Evolutionary conservation across 1,140 invertebrate species (phyloP), one percentile per base, ranked within the genome.

Genomic region (Adelges cooleyi): DNA sequence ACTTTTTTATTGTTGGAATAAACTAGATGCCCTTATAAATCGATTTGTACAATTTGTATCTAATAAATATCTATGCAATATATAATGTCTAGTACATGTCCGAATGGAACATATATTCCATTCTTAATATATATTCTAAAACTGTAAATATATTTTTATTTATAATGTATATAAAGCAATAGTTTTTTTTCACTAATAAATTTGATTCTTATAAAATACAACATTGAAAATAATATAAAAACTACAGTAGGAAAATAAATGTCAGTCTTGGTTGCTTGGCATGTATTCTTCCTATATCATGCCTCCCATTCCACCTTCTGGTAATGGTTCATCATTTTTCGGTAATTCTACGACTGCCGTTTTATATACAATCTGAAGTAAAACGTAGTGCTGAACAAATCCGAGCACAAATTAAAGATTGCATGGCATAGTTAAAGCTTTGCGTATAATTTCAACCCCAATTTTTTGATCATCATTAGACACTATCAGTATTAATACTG

Each of bases 301-400:
- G 2, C 84, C 84, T 8, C 84, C 85, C 81, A 86, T 86, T 1
- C 85, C 82, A 3, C 79, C 84, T 70, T 81, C 82, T 0, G 80
- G 82, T 69, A 80, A 79, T 9, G 84, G 76, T 51, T 88, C 80
- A 67, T 98, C 95, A 75, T 97, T 92, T 77, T 96, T 95, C 3
- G 95, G 95, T 65, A 94, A 78, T 73, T 98, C 95, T 46, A 90
- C 89, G 17, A 98, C 86, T 4, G 98, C 95, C 66, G 88, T 87
- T 79, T 99, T 97, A n/a, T n/a, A n/a, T n/a, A n/a, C n/a, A n/a
- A 3, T 95, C 97, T 29, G 97, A 99, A 20, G 95, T 96, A 22
- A 99, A 76, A 1, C 99, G 78, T 0, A 95, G 99, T 9, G 96
- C 95, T 33, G 99, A 96, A 62, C 97, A 95, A 66, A 95, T 95